Base-by-base conservation (phyloP, 2,888 invertebrate species). In the Taphrorychus bicolor region DNA sequence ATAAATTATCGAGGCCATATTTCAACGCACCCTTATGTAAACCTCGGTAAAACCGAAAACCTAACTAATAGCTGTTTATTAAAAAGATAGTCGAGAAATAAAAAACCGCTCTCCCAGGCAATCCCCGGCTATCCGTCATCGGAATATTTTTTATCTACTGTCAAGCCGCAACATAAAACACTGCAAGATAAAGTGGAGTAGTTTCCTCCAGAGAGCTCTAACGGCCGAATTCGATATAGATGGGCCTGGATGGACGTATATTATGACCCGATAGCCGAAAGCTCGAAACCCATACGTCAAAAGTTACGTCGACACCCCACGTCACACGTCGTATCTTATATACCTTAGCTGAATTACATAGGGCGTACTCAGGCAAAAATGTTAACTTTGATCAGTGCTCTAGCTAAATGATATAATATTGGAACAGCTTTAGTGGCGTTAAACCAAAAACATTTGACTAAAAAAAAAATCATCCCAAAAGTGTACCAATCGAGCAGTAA, bases 91-190 rank as follows among this genome's bases (percentile, higher is more conserved):
- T 75, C 73, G 73, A 75, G 72, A 76, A 77, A 76, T 76, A 77
- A 79, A 79, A 74, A 78, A 77, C 71, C 73, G 71, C 70, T 77
- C 75, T 77, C 78, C 75, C 77, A 73, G 73, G 76, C 78, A 73
- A 78, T 78, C 76, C 75, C 72, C 72, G 76, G 76, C 79, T 78
- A 82, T 82, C 79, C 79, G 80, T 82, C 82, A 82, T 80, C 78
- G 77, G 78, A 80, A 81, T 81, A 81, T 81, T 82, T 74, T 82
- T 82, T 82, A 82, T 82, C 81, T 80, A 76, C 82, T 82, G 82
- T 82, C 82, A 82, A 79, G 70, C 80, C 75, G 77, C 77, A 78
- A 80, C 81, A 82, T 82, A 82, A 82, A 82, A 81, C 81, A 80
- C 77, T 79, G 78, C 76, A 78, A 81, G 82, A 82, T 82, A 82